Conservation (phyloP, 2,888 invertebrate species). For the Agapostemon virescens region DNA sequence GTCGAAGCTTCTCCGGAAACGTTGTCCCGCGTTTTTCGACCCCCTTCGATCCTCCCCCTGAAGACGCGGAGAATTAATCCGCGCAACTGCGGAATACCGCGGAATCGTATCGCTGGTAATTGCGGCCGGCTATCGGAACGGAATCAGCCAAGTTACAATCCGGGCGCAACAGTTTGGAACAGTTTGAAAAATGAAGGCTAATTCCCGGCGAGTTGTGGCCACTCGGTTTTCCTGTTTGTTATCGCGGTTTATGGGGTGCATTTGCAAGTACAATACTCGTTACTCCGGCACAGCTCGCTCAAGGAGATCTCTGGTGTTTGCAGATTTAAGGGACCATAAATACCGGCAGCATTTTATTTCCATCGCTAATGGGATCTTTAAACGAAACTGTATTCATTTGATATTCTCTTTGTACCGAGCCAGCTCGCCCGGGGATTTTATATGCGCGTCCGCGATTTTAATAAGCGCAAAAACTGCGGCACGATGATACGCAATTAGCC, state of each 20-base stretch:
- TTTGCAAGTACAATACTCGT: conserved; percentile 7
- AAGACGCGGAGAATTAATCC: neutral
- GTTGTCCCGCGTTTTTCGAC: neutral
- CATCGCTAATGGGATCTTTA: neutral
- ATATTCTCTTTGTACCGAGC: neutral
- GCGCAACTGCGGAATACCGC: neutral
- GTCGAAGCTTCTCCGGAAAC: neutral
- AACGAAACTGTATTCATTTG: neutral
- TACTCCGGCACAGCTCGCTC: neutral
- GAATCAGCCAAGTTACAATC: neutral
- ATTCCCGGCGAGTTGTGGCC: neutral
- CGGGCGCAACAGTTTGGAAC: conserved; percentile 12
- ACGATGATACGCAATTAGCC: neutral
- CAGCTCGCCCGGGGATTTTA: neutral
- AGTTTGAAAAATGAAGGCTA: conserved; percentile 7
- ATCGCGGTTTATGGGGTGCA: neutral
- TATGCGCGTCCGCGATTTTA: neutral
- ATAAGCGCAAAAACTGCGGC: neutral
- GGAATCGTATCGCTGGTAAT: neutral
- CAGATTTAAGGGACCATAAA: conserved; percentile 6
- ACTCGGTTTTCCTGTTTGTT: conserved; percentile 9
- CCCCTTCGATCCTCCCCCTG: neutral
- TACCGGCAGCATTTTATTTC: neutral
- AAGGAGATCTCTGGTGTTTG: conserved; percentile 11
- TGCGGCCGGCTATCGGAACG: neutral